These are phyloP conservation scores for Hydriomena furcata DNA, from an alignment of 2,888 invertebrate genomes.

Conservation along the genomic window DNA sequence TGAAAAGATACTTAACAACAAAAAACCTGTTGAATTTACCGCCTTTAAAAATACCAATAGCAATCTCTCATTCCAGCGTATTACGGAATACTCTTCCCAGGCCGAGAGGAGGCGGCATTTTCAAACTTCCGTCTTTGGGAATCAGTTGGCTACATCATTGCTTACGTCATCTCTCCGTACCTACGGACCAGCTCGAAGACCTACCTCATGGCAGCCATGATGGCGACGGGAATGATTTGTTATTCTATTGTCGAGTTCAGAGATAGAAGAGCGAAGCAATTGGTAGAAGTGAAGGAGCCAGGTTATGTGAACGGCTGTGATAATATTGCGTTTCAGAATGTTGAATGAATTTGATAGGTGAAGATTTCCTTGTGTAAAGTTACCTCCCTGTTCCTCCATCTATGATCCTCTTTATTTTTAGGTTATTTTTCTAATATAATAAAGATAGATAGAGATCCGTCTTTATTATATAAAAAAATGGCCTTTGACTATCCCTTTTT, in stretches of 20 bases:
- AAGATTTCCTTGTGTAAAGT: too few relatives aligned
- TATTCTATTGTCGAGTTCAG: conserved; percentile 75
- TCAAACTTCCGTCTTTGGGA: conserved; percentile 89
- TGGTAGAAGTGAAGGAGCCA: conserved; percentile 41
- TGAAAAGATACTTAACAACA: too few relatives aligned
- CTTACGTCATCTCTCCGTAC: conserved; percentile 83
- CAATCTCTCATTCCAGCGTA: conserved; percentile 67
- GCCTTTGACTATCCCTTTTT: too few relatives aligned
- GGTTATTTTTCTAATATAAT: too few relatives aligned
- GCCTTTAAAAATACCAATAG: neutral
- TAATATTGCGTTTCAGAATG: conserved; percentile 63
- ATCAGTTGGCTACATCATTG: conserved; percentile 85
- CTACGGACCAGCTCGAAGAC: conserved; percentile 80
- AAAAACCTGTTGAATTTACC: neutral
- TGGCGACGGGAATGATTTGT: conserved; percentile 77
- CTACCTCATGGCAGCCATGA: conserved; percentile 73
- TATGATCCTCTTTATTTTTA: too few relatives aligned
- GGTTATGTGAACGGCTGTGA: conserved; percentile 56
- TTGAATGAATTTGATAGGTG: too few relatives aligned
- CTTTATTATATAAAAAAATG: too few relatives aligned
- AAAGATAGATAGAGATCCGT: too few relatives aligned
- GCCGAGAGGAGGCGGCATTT: conserved; percentile 86
- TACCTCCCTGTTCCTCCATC: too few relatives aligned
- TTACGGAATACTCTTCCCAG: conserved; percentile 86
- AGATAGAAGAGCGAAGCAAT: conserved; percentile 47